These are phyloP conservation scores for Microhierax caerulescens DNA, from an alignment of 2,797 vertebrate genomes.

Conservation along the genomic window DNA sequence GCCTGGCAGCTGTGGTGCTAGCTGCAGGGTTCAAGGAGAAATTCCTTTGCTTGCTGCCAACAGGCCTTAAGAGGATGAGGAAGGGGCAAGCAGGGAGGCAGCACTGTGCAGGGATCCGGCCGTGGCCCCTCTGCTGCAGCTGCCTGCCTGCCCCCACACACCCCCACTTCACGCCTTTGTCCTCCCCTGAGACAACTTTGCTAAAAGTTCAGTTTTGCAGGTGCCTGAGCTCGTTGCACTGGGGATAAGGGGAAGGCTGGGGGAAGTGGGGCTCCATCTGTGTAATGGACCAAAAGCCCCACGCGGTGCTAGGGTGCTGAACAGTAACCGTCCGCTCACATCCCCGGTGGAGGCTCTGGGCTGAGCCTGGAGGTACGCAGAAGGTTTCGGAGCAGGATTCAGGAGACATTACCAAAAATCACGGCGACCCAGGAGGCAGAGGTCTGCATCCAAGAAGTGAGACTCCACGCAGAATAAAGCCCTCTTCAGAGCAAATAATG, in stretches of 20 bases:
- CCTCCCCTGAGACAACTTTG: background rate
- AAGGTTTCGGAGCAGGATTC: background rate
- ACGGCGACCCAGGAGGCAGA: background rate
- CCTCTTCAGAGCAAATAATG: background rate
- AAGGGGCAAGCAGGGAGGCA: background rate
- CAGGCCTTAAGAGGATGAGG: background rate
- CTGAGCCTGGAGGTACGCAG: background rate
- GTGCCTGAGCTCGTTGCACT: slow-evolving; percentile 4
- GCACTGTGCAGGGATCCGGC: background rate
- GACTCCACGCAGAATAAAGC: background rate
- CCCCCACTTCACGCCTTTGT: background rate
- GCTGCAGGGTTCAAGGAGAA: background rate
- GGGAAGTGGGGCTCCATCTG: background rate
- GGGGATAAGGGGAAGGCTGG: background rate
- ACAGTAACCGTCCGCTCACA: background rate
- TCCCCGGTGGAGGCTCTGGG: background rate
- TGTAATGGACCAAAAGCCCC: slow-evolving; percentile 23
- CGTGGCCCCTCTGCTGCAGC: background rate
- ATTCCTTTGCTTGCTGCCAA: background rate
- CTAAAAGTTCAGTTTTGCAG: slow-evolving; percentile 16
- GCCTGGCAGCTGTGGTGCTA: background rate
- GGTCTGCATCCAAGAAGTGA: background rate
- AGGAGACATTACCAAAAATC: background rate
- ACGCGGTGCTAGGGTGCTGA: rapidly evolving
- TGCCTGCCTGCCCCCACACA: background rate